Evolutionary conservation across 2,797 vertebrate genomes (phyloP), one percentile per base, ranked within the genome.

Genomic region (Harpagifer antarcticus): DNA sequence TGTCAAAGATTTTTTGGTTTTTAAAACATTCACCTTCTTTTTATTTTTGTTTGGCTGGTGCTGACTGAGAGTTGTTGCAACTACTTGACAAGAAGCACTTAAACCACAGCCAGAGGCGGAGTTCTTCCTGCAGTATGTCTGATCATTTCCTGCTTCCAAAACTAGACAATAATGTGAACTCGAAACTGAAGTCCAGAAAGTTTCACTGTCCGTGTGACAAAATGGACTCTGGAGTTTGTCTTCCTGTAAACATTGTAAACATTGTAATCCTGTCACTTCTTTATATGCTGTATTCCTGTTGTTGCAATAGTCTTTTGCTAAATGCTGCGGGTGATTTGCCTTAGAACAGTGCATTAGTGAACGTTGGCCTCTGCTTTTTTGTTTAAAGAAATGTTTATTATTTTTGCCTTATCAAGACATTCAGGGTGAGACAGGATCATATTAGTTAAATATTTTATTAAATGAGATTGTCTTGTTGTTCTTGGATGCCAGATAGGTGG

Each of bases 401-500:
- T 72, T 87, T 88, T 88, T 85, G 89, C 89, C 89, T 92, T 92
- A 88, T 86, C 23, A 27, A 27, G 27, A 27, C 27, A 27, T 27
- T 27, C 27, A 27, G 27, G 27, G 27, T 17, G 60, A 75, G 58
- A 72, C 43, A 14, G 75, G 16, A 50, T 66, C 57, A 27, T n/a
- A 10, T 16, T 42, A 23, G 47, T 73, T 62, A 17, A 43, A 47
- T 50, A 63, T 19, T 47, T 54, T 74, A 27, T 5, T 5, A 27
- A 27, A 27, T 37, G 33, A 37, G 33, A 57, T 27, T 9, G 27
- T 20, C 62, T 33, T 57, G 6, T 14, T 16, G 23, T 49, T 49
- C 11, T 64, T 50, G 57, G 45, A 16, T 53, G 56, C 48, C 66
- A 48, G 31, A 72, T 33, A 3, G 11, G 43, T 70, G 60, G 47